Percentiles rank a stretch among this genome's conserved stretches.
phyloP scores from a whole-genome alignment of 2,797 vertebrate species.

The Malurus splendens region DNA sequence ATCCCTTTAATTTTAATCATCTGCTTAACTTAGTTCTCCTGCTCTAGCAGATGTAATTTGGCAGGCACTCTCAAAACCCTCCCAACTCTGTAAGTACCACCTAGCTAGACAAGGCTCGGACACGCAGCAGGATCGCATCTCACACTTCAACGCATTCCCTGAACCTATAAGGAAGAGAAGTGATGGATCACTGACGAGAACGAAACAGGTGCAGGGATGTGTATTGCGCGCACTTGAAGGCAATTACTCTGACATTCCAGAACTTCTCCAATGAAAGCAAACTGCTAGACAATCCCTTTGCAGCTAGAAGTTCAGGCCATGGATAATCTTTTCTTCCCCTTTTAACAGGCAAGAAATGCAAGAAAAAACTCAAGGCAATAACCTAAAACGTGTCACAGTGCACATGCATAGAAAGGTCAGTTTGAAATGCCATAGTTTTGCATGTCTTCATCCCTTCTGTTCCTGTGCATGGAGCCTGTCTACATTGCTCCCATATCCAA shows the following conservation, averaged over 20 bases:
- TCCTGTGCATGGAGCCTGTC: not conserved
- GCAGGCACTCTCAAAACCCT: not conserved
- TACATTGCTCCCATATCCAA: not conserved
- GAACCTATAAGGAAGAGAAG: constrained; percentile 85
- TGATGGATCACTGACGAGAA: constrained; percentile 78
- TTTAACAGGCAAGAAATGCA: not conserved
- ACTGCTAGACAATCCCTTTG: not conserved
- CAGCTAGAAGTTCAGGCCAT: not conserved
- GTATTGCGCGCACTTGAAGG: not conserved
- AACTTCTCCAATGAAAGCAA: constrained; percentile 54
- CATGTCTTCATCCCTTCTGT: not conserved
- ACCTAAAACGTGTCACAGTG: not conserved
- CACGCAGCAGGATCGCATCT: constrained; percentile 31
- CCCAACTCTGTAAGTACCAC: constrained; percentile 16
- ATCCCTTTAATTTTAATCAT: constrained; percentile 65
- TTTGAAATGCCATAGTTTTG: not conserved
- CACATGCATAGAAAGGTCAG: not conserved
- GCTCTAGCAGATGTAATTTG: not conserved
- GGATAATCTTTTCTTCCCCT: not conserved
- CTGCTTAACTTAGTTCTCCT: constrained; percentile 29
- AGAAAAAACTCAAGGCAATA: not conserved
- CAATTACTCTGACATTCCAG: constrained; percentile 34
- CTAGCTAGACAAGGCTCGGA: constrained; percentile 7
- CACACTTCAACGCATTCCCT: constrained; percentile 50
- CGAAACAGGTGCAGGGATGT: constrained; percentile 77